Conservation (phyloP, 2,797 vertebrate species). For the Gallirallus australis region DNA sequence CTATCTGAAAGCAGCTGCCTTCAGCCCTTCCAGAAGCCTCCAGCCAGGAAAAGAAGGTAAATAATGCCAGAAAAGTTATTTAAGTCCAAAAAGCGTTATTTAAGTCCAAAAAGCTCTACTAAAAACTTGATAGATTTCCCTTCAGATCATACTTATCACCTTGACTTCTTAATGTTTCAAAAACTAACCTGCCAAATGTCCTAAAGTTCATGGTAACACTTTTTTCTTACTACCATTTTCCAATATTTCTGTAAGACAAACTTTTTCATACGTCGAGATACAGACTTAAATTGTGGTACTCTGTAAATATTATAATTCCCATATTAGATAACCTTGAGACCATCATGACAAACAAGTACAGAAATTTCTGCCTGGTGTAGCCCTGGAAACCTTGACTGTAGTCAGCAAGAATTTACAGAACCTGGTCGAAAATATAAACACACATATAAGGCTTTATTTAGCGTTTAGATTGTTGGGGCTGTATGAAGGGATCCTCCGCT, state of each 20-base stretch:
- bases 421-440: background rate
- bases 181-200: background rate
- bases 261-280: background rate
- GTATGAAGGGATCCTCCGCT: background rate
- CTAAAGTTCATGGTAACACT: background rate
- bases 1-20: background rate
- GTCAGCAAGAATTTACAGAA: background rate
- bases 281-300: background rate
- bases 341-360: background rate
- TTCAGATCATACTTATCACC: background rate
- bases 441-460: background rate
- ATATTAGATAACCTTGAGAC: background rate
- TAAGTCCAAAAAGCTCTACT: background rate
- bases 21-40: background rate
- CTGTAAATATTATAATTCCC: background rate
- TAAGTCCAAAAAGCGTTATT: background rate
- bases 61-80: background rate
- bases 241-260: background rate
- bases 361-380: background rate
- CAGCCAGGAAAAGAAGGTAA: background rate
- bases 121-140: background rate
- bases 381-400: background rate
- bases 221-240: background rate
- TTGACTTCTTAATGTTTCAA: background rate
- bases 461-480: background rate